Conservation (phyloP, 2,113 vertebrate species). For the Peromyscus polionotus region DNA sequence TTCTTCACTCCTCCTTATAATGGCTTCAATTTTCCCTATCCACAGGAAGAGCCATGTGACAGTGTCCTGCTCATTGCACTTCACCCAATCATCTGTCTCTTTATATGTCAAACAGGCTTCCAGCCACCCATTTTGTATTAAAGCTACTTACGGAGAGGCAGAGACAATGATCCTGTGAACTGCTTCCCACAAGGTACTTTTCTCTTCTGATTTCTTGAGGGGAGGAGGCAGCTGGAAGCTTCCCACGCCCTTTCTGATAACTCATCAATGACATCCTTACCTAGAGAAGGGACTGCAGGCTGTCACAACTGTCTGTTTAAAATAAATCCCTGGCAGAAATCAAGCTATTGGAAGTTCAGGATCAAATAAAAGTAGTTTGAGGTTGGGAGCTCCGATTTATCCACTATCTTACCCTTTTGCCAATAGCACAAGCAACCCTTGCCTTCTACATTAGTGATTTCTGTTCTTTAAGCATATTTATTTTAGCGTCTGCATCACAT, state of each 20-base stretch:
- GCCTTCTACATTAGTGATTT: constrained; percentile 21
- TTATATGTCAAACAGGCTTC: constrained; percentile 17
- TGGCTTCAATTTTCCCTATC: constrained; percentile 39
- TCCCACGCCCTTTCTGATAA: constrained; percentile 52
- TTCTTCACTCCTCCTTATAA: constrained; percentile 20
- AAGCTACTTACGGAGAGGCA: constrained; percentile 32
- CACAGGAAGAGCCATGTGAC: not conserved
- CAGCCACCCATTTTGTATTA: constrained; percentile 25
- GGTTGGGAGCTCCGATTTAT: constrained; percentile 37
- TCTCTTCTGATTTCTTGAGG: constrained; percentile 60
- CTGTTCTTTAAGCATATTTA: constrained; percentile 16
- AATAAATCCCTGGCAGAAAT: constrained; percentile 60
- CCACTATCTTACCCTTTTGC: constrained; percentile 29
- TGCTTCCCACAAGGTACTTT: constrained; percentile 35
- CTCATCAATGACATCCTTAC: constrained; percentile 53
- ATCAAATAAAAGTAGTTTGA: constrained; percentile 57
- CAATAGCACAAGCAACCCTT: not conserved
- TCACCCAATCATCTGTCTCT: constrained; percentile 9
- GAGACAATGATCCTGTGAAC: not conserved
- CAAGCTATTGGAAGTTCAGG: constrained; percentile 54
- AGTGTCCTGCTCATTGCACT: not conserved
- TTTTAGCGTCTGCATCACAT: not conserved
- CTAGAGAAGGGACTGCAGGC: constrained; percentile 10
- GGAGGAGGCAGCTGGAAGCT: not conserved
- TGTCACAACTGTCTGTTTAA: constrained; percentile 56